phyloP scores from a whole-genome alignment of 2,113 vertebrate species.

The Corythornis madagascariensis region DNA sequence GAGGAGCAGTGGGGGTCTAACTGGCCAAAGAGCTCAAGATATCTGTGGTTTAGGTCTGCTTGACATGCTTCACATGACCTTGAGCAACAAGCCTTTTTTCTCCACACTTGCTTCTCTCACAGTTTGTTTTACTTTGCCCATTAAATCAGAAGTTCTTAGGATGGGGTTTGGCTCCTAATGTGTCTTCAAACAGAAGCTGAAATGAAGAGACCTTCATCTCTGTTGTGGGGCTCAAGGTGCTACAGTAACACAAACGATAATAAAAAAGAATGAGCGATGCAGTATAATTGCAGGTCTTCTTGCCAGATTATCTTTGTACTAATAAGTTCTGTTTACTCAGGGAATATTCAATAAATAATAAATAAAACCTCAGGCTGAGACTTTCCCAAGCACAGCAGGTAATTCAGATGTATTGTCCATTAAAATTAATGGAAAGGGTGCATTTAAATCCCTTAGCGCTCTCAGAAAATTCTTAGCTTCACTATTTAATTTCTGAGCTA shows the following conservation, averaged over 20 bases:
- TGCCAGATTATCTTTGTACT: constrained; percentile 38
- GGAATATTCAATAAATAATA: constrained; percentile 66
- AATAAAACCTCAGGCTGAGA: constrained; percentile 44
- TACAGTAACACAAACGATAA: constrained; percentile 53
- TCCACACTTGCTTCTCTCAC: background rate
- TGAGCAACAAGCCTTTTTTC: background rate
- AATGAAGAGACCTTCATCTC: background rate
- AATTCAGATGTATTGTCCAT: constrained; percentile 22
- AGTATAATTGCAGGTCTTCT: constrained; percentile 27
- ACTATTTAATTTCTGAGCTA: constrained; percentile 9
- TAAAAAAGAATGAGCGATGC: constrained; percentile 4
- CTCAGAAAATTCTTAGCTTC: background rate
- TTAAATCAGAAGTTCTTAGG: constrained; percentile 10
- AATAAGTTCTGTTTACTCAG: constrained; percentile 57
- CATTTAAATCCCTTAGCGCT: background rate
- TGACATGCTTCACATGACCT: background rate
- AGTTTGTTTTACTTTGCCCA: constrained; percentile 11
- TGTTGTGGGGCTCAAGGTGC: constrained; percentile 24
- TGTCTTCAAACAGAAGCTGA: constrained; percentile 31
- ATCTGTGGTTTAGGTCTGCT: background rate
- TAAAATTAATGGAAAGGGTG: constrained; percentile 49
- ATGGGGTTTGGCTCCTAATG: background rate
- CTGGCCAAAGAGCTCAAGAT: background rate
- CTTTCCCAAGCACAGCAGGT: constrained; percentile 30
- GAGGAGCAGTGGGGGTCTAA: background rate